Conservation (phyloP, 1,140 invertebrate genomes). For the Diprion similis region DNA sequence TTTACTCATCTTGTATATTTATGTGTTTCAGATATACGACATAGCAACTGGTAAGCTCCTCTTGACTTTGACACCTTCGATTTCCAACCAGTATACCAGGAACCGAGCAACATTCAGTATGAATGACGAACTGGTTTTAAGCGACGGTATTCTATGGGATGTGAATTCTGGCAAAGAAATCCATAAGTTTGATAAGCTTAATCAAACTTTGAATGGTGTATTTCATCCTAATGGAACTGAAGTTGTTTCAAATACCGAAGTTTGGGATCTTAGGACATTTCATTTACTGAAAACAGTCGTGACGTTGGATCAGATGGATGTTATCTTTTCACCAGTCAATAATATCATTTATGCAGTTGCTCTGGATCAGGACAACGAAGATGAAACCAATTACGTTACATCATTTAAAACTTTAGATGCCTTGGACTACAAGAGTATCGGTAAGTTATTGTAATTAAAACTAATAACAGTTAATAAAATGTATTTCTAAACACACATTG, state of each 20-base stretch:
- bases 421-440: slow-evolving; percentile 91
- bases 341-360: slow-evolving; percentile 71
- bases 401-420: slow-evolving; percentile 95
- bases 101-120: slow-evolving; percentile 95
- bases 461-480: too few species aligned
- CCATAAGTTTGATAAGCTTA: slow-evolving; percentile 98
- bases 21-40: slow-evolving; percentile 82
- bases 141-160: slow-evolving; percentile 96
- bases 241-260: slow-evolving; percentile 88
- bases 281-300: slow-evolving; percentile 93
- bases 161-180: slow-evolving; percentile 85
- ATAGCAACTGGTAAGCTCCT: slow-evolving; percentile 81
- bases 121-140: slow-evolving; percentile 89
- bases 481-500: not conserved
- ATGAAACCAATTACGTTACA: slow-evolving; percentile 75
- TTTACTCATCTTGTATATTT: slow-evolving; percentile 8
- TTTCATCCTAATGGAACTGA: slow-evolving; percentile 98
- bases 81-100: slow-evolving; percentile 91
- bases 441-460: slow-evolving; percentile 58
- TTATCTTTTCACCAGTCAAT: slow-evolving; percentile 75
- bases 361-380: slow-evolving; percentile 70
- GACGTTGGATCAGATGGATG: slow-evolving; percentile 86
- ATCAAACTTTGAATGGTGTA: slow-evolving; percentile 91
- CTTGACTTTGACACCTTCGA: slow-evolving; percentile 75
- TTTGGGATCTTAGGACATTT: slow-evolving; percentile 96